Evolutionary conservation across 2,113 vertebrate species (phyloP).

Genomic region (Etheostoma spectabile): DNA sequence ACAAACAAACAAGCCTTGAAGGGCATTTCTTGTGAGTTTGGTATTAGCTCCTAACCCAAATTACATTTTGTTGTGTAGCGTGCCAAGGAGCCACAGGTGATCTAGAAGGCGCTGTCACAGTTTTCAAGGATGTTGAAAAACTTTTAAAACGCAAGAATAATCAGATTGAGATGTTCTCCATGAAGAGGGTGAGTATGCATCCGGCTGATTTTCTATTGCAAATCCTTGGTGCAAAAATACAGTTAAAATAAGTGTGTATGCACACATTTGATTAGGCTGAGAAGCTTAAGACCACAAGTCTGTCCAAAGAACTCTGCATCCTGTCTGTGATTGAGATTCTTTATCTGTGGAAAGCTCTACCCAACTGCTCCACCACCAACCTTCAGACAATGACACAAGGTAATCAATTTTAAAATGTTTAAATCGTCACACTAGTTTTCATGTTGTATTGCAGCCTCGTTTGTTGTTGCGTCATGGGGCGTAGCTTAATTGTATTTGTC

Average conservation of each 20-base stretch:
- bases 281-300: constrained; percentile 86
- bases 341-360: constrained; percentile 95
- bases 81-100: constrained; percentile 94
- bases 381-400: constrained; percentile 93
- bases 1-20: not conserved
- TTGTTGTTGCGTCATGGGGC: not conserved
- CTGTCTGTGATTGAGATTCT: constrained; percentile 93
- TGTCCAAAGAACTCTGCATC: constrained; percentile 89
- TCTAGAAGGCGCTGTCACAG: constrained; percentile 84
- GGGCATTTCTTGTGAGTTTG: not conserved
- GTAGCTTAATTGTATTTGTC: not conserved
- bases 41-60: not conserved
- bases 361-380: constrained; percentile 91
- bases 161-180: constrained; percentile 94
- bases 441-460: not conserved
- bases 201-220: not conserved
- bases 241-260: not conserved
- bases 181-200: constrained; percentile 88
- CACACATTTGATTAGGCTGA: constrained; percentile 85
- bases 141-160: constrained; percentile 96
- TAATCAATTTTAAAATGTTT: constrained; percentile 38
- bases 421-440: not conserved
- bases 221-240: not conserved
- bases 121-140: constrained; percentile 93
- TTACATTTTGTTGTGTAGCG: constrained; percentile 74